These are phyloP conservation scores for Octodonta nipae DNA, from an alignment of 2,888 invertebrate species.

Conservation along the genomic window DNA sequence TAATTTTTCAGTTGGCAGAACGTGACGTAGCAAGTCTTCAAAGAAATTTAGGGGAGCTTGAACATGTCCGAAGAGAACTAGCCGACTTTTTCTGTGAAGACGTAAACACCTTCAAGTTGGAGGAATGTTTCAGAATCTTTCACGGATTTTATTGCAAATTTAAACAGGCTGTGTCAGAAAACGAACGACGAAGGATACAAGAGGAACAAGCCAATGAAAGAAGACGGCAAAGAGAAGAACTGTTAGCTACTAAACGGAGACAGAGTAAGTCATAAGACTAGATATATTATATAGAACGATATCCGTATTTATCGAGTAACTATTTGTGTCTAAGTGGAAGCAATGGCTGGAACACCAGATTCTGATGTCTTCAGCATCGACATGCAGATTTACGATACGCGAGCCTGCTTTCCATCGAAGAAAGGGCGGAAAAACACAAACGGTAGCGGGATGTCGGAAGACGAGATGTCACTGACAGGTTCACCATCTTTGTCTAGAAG, in stretches of 20 bases:
- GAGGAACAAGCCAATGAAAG: conserved; percentile 78
- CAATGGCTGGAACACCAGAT: conserved; percentile 58
- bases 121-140: conserved; percentile 86
- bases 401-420: conserved; percentile 47
- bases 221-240: conserved; percentile 60
- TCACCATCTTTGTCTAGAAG: conserved; percentile 55
- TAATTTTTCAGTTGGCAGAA: conserved; percentile 63
- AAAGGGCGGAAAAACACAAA: conserved; percentile 32
- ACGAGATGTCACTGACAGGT: conserved; percentile 42
- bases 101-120: conserved; percentile 72
- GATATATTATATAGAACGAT: conserved; percentile 1
- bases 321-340: conserved; percentile 29
- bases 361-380: conserved; percentile 64
- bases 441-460: conserved; percentile 45
- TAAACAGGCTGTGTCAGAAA: conserved; percentile 70
- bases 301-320: not conserved
- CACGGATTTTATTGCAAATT: conserved; percentile 80
- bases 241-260: conserved; percentile 47
- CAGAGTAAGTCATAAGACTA: conserved; percentile 38
- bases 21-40: conserved; percentile 64
- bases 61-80: conserved; percentile 62
- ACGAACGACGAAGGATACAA: conserved; percentile 65
- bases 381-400: conserved; percentile 61
- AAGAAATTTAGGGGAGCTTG: conserved; percentile 69
- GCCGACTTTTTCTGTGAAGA: conserved; percentile 94